Evolutionary conservation across 2,113 vertebrate species (phyloP), one percentile per base, ranked within the genome.

Genomic region (Kryptolebias marmoratus): DNA sequence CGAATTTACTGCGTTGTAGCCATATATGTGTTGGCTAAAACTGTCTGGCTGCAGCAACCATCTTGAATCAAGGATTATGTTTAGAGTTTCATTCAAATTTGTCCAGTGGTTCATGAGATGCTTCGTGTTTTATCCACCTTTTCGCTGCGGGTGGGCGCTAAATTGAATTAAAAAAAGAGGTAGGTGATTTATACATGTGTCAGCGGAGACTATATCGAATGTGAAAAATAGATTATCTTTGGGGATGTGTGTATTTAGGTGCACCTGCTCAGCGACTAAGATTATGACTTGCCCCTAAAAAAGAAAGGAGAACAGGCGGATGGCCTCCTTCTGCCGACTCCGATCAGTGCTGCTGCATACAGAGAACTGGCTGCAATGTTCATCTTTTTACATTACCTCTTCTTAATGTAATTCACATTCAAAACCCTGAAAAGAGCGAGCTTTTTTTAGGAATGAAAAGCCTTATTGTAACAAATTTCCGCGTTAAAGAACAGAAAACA

Each of bases 251-350:
- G 31, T 18, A 53, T 59, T 57, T 67, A 27, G 81, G 55, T 61
- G 65, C 62, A 64, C 65, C 79, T 78, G 85, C 62, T 18, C 14
- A 68, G 67, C 15, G 5, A 55, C 63, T 64, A n/a, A 56, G 73
- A 73, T 55, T 48, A 48, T n/a, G 61, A 1, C 30, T 31, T 7
- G 39, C 10, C 5, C 73, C 77, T 52, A 53, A 49, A 45, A 66
- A 44, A 49, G 50, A 5, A 22, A 53, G 60, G 69, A 83, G 61
- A 31, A 60, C 56, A 52, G 9, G 22, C 42, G 55, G 72, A 27
- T 80, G 90, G 30, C 86, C 86, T 86, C 81, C 65, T 89, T 86
- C 86, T 90, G 86, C 82, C 87, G 48, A 0, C 59, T 89, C 71
- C 36, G 15, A 91, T 91, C 84, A 85, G 72, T 13, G 0, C 13